Conservation (phyloP, 2,113 vertebrate species). For the Lepus americanus region DNA sequence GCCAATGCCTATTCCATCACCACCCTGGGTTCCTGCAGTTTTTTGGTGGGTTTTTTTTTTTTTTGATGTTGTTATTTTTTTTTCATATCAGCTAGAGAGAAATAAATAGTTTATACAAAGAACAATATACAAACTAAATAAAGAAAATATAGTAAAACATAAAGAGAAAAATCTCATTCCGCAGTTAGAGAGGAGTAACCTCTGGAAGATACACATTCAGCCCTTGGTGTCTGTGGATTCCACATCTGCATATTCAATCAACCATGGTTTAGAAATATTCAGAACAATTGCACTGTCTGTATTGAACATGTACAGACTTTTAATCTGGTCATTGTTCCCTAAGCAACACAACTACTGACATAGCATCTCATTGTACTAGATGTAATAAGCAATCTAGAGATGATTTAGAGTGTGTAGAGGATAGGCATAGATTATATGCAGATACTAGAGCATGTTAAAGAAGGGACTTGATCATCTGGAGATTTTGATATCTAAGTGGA, state of each 20-base stretch:
- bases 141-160: not conserved
- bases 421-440: not conserved
- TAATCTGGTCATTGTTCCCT: not conserved
- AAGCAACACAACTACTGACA: not conserved
- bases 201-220: no score
- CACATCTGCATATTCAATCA: not conserved
- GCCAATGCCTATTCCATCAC: not conserved
- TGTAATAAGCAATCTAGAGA: not conserved
- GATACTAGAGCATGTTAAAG: not conserved
- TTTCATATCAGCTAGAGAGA: not conserved
- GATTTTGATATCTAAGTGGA: not conserved
- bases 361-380: no score
- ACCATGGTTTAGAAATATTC: not conserved
- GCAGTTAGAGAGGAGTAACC: no score
- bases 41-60: not conserved
- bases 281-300: not conserved
- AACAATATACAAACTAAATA: not conserved
- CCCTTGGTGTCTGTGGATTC: no score
- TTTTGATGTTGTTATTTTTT: not conserved
- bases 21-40: not conserved
- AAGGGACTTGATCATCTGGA: not conserved
- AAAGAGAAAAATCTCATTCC: not conserved
- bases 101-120: not conserved
- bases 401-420: not conserved
- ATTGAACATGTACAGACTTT: not conserved